Evolutionary conservation across 2,113 vertebrate genomes (phyloP).

Genomic region (Phrynocephalus versicolor): DNA sequence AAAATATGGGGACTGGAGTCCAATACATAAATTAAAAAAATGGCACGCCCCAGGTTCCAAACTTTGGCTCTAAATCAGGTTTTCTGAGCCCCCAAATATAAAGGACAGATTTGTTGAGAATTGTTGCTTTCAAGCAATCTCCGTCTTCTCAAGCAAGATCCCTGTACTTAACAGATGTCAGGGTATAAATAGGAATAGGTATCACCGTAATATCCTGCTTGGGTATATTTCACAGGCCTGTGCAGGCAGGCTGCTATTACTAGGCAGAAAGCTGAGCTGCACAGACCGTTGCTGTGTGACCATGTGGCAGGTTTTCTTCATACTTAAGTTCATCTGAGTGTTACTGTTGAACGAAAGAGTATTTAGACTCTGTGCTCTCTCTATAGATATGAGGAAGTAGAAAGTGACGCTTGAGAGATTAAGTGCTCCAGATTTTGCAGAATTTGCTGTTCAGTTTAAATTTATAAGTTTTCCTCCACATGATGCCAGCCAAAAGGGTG

Average conservation of each 20-base stretch:
- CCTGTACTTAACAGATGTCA: no score
- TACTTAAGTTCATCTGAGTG: background rate
- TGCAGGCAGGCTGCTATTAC: background rate
- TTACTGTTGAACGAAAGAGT: background rate
- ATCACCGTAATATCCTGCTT: background rate
- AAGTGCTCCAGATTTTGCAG: background rate
- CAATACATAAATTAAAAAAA: no score
- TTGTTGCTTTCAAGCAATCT: no score
- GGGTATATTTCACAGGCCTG: background rate
- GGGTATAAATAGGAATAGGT: background rate
- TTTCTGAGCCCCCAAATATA: no score
- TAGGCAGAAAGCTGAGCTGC: background rate
- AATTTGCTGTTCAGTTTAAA: no score
- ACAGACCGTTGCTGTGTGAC: background rate
- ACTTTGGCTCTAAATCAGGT: no score
- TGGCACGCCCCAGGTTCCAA: no score
- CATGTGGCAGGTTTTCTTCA: background rate
- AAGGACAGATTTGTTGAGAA: no score
- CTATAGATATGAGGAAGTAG: background rate
- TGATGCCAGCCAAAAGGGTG: no score
- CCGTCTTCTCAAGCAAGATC: no score
- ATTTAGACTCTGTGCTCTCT: background rate
- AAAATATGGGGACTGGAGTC: no score
- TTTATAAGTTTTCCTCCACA: no score
- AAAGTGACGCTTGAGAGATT: background rate